Percentiles rank a stretch among this genome's conserved stretches.
These are phyloP conservation scores for Pangasius sanitwongsei DNA, from an alignment of 2,797 vertebrate species.

Conservation along the genomic window DNA sequence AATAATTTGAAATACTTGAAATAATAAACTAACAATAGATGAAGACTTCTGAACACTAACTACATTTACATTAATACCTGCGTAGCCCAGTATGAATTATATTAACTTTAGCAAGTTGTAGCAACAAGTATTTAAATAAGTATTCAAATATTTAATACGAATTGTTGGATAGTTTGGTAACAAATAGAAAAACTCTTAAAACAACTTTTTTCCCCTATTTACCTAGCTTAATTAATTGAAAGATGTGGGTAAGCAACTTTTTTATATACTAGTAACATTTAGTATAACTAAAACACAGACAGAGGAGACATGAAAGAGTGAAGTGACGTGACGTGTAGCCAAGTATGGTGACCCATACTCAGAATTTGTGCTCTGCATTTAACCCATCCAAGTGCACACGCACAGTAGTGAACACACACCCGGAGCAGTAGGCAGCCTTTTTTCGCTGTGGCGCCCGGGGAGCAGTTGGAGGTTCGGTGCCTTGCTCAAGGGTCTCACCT, in stretches of 20 bases:
- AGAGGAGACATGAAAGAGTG: background rate
- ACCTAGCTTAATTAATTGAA: background rate
- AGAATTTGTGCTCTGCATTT: too few species aligned
- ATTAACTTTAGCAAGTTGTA: background rate
- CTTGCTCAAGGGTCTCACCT: too few species aligned
- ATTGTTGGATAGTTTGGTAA: background rate
- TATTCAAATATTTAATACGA: background rate
- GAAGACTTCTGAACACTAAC: background rate
- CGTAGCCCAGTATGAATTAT: background rate
- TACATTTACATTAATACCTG: background rate
- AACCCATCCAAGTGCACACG: too few species aligned
- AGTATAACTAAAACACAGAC: background rate
- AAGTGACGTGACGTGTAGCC: background rate
- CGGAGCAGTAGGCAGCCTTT: too few species aligned
- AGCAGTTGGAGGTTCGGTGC: too few species aligned
- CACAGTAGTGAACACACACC: too few species aligned
- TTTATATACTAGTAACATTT: background rate
- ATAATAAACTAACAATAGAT: background rate
- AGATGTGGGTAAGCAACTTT: background rate
- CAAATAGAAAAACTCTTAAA: background rate
- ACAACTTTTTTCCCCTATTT: background rate
- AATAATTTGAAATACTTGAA: too few species aligned
- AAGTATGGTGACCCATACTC: too few species aligned
- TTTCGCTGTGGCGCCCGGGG: too few species aligned
- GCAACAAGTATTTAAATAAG: background rate